phyloP scores from a whole-genome alignment of 2,888 invertebrate genomes.

The Mimas tiliae region DNA sequence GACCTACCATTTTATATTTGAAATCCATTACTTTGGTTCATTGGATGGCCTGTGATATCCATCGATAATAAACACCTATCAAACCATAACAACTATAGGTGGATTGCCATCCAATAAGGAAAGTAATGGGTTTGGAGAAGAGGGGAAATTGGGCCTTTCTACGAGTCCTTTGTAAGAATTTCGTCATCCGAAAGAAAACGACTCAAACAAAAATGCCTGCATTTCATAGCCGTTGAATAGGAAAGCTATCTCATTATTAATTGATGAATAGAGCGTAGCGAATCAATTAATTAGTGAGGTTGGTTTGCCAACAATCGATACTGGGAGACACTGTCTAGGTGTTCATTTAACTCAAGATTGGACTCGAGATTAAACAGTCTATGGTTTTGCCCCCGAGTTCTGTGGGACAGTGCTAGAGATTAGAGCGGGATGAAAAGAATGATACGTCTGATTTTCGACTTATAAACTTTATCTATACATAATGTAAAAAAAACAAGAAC shows the following conservation, averaged over 20 bases:
- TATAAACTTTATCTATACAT: no score
- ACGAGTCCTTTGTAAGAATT: background rate
- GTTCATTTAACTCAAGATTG: slow-evolving; percentile 81
- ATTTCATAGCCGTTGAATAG: background rate
- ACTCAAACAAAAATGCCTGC: background rate
- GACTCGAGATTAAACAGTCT: slow-evolving; percentile 75
- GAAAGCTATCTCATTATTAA: slow-evolving; percentile 51
- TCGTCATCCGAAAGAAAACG: background rate
- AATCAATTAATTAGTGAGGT: slow-evolving; percentile 79
- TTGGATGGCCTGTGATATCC: no score
- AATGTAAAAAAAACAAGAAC: no score
- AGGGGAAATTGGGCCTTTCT: background rate
- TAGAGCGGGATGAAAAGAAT: slow-evolving; percentile 12
- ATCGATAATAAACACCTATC: no score
- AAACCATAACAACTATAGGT: no score
- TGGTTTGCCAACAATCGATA: slow-evolving; percentile 72
- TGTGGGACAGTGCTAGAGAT: slow-evolving; percentile 37
- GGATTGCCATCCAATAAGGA: background rate
- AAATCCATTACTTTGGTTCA: no score
- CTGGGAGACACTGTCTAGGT: slow-evolving; percentile 65
- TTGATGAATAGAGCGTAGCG: slow-evolving; percentile 60
- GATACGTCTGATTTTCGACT: no score
- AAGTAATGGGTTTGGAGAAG: background rate
- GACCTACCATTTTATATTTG: no score
- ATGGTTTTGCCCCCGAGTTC: slow-evolving; percentile 59